These are phyloP conservation scores for Aphidoletes aphidimyza DNA, from an alignment of 2,888 invertebrate species.

Conservation along the genomic window DNA sequence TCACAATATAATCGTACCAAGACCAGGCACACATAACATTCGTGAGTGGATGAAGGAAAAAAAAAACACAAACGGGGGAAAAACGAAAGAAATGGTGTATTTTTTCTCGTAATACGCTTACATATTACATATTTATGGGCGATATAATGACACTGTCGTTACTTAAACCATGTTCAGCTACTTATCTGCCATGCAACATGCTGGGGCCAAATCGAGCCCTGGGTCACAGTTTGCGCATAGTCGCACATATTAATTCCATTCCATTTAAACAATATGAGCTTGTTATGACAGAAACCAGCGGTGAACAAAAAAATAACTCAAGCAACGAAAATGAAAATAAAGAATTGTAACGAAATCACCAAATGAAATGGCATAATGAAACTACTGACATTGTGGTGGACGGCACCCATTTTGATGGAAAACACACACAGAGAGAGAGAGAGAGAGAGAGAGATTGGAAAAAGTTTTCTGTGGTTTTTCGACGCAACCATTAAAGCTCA, in stretches of 20 bases:
- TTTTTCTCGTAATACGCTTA: background rate
- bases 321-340: background rate
- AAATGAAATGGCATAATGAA: background rate
- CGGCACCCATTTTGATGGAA: background rate
- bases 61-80: too few species aligned
- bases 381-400: background rate
- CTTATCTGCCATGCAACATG: slow-evolving; percentile 28
- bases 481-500: background rate
- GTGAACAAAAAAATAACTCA: too few species aligned
- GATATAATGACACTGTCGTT: slow-evolving; percentile 12
- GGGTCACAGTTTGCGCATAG: background rate
- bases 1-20: too few species aligned
- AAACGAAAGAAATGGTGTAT: too few species aligned
- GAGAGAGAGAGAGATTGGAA: too few species aligned
- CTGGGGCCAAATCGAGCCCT: background rate
- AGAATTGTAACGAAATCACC: background rate
- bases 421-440: background rate
- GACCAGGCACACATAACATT: too few species aligned
- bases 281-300: too few species aligned
- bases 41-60: background rate
- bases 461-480: background rate
- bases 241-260: slow-evolving; percentile 35
- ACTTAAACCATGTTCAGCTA: slow-evolving; percentile 11
- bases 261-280: slow-evolving; percentile 33
- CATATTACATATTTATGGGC: slow-evolving; percentile 15